Evolutionary conservation across 2,113 vertebrate species (phyloP).

Genomic region (Menura novaehollandiae): DNA sequence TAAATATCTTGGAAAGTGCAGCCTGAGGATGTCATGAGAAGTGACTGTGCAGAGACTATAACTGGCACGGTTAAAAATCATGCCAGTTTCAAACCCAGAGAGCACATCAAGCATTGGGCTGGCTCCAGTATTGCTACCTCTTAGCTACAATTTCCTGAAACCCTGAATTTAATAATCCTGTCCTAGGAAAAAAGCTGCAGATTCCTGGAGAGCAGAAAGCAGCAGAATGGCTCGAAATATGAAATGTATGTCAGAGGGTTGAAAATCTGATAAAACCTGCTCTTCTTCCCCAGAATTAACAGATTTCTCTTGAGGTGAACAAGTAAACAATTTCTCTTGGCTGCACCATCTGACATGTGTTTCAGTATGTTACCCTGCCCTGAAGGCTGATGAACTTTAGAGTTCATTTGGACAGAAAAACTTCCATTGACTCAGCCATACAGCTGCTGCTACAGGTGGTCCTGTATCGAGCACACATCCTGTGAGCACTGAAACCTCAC

Average conservation of each 20-base stretch:
- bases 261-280: not conserved
- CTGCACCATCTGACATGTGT: not conserved
- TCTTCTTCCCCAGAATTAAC: not conserved
- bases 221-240: not conserved
- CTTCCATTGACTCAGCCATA: not conserved
- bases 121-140: not conserved
- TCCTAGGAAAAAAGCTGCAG: not conserved
- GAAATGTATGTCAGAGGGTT: not conserved
- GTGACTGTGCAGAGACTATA: not conserved
- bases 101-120: not conserved
- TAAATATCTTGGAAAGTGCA: not conserved
- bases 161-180: not conserved
- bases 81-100: not conserved
- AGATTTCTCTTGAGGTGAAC: not conserved
- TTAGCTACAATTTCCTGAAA: not conserved
- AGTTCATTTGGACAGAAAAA: not conserved
- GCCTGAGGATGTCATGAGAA: not conserved
- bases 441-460: not conserved
- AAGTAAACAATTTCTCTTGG: not conserved
- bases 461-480: not conserved
- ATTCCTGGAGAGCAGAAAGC: not conserved
- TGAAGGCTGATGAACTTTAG: not conserved
- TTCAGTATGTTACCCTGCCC: not conserved
- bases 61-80: not conserved
- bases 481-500: not conserved